These are phyloP conservation scores for Gnathonemus longibarbis DNA, from an alignment of 2,113 vertebrate species.

Conservation along the genomic window DNA sequence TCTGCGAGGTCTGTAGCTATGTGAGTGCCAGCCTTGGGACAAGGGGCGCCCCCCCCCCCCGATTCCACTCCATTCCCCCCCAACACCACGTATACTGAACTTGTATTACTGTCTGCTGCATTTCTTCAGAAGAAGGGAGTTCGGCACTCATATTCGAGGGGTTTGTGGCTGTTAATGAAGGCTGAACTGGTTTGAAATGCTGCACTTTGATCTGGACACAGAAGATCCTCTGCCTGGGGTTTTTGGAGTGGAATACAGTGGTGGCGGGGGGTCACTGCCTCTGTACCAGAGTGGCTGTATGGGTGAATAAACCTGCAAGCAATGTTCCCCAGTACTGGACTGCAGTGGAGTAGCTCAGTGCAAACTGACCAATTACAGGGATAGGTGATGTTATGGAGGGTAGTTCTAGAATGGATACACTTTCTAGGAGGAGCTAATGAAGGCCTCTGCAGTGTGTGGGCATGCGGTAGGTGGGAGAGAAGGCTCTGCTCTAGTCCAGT, in stretches of 20 bases:
- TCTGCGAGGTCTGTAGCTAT: neutral
- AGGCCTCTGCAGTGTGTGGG: neutral
- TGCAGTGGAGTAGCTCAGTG: neutral
- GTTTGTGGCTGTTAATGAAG: neutral
- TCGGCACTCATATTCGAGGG: too few species aligned
- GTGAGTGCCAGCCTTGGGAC: neutral
- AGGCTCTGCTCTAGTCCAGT: conserved; percentile 9
- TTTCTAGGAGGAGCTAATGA: neutral
- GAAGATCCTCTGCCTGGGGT: too few species aligned
- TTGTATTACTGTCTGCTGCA: neutral
- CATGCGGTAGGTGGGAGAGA: neutral
- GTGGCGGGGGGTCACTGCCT: neutral
- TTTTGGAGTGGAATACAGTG: neutral
- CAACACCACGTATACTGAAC: neutral
- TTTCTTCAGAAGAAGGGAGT: too few species aligned
- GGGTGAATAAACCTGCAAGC: neutral
- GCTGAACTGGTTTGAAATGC: neutral
- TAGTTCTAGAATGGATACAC: neutral
- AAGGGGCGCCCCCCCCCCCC: neutral
- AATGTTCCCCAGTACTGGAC: conserved; percentile 1
- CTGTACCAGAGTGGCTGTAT: neutral
- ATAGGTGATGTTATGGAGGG: neutral
- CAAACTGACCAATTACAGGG: neutral
- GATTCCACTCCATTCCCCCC: neutral
- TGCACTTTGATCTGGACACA: neutral